phyloP scores from a whole-genome alignment of 2,113 vertebrate species.

The Paraplagusia blochii region DNA sequence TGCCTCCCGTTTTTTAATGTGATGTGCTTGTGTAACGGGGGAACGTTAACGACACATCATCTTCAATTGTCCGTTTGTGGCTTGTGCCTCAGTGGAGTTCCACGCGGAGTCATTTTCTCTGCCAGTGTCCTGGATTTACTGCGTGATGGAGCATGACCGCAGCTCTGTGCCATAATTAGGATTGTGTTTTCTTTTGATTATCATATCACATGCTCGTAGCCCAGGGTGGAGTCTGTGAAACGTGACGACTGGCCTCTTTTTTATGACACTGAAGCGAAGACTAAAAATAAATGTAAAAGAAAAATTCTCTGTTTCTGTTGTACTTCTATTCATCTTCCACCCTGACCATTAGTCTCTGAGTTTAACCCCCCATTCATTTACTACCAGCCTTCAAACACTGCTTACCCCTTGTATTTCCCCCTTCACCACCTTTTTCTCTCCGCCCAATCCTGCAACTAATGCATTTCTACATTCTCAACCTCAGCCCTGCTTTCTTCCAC shows the following conservation, averaged over 20 bases:
- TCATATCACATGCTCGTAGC: conserved; percentile 51
- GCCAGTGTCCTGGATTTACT: conserved; percentile 25
- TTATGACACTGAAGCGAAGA: conserved; percentile 17
- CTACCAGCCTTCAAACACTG: not conserved
- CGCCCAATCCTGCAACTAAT: conserved; percentile 1
- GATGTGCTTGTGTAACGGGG: conserved; percentile 31
- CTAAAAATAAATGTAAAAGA: conserved; percentile 15
- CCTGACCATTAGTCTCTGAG: no score
- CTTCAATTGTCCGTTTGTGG: conserved; percentile 6
- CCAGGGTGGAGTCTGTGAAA: conserved; percentile 30
- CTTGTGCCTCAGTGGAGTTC: conserved; percentile 12
- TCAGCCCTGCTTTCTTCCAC: conserved; percentile 7
- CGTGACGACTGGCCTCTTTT: conserved; percentile 59
- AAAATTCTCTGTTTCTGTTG: conserved; percentile 17
- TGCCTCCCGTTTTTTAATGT: conserved; percentile 2
- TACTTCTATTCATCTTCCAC: conserved; percentile 26
- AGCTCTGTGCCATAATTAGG: conserved; percentile 51
- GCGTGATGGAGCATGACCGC: conserved; percentile 24
- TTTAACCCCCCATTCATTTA: not conserved
- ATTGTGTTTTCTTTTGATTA: conserved; percentile 53
- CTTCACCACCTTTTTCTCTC: not conserved
- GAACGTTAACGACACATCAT: conserved; percentile 33
- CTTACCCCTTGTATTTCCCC: not conserved
- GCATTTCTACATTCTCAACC: conserved; percentile 19
- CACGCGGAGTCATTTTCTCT: conserved; percentile 22